phyloP scores from a whole-genome alignment of 2,113 vertebrate species.

The Siphamia tubifer region DNA sequence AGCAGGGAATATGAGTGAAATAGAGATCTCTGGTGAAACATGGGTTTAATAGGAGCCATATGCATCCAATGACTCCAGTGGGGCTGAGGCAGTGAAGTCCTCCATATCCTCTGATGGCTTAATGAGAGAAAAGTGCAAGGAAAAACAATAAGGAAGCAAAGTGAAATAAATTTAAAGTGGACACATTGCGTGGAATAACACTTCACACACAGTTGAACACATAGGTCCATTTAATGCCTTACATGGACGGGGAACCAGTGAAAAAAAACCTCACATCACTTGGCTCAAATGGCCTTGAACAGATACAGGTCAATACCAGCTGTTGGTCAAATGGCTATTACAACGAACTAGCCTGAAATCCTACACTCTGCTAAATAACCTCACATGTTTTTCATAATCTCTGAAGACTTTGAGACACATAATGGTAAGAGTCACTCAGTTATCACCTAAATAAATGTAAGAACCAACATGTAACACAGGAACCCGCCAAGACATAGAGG shows the following conservation, averaged over 20 bases:
- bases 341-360: conserved; percentile 26
- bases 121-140: conserved; percentile 56
- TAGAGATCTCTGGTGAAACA: conserved; percentile 64
- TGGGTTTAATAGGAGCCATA: conserved; percentile 74
- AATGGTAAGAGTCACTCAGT: conserved; percentile 3
- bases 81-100: conserved; percentile 41
- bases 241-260: conserved; percentile 9
- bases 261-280: not conserved
- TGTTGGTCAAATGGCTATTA: conserved; percentile 31
- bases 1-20: conserved; percentile 62
- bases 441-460: conserved; percentile 8
- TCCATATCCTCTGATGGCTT: conserved; percentile 50
- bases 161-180: conserved; percentile 41
- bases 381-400: conserved; percentile 14
- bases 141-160: conserved; percentile 56
- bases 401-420: not conserved
- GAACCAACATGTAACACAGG: not conserved
- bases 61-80: conserved; percentile 53
- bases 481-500: not conserved
- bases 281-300: conserved; percentile 29
- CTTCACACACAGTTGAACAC: not conserved
- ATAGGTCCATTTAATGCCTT: conserved; percentile 1
- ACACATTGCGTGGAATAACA: conserved; percentile 33
- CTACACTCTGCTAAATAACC: conserved; percentile 7
- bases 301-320: conserved; percentile 20